Evolutionary conservation across 2,113 vertebrate species (phyloP).

Genomic region (Rhineura floridana): DNA sequence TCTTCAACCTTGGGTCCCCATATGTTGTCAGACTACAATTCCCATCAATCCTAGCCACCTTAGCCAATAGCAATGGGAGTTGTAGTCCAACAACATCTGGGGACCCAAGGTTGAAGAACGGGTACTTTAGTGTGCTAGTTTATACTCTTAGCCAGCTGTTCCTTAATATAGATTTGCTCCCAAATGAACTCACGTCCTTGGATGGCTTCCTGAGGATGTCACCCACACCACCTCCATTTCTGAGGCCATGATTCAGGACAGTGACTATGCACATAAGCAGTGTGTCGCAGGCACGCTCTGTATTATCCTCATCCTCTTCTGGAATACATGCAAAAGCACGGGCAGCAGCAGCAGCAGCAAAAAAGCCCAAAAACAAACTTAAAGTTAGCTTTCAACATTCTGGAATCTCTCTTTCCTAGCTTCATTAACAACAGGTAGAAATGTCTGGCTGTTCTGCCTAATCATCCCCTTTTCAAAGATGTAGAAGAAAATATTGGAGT

Average conservation of each 20-base stretch:
- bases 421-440: too few relatives aligned
- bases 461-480: not conserved
- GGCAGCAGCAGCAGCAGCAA: not conserved
- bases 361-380: too few relatives aligned
- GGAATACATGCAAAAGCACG: not conserved
- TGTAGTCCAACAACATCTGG: too few relatives aligned
- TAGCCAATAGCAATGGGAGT: too few relatives aligned
- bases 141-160: not conserved
- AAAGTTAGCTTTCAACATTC: not conserved
- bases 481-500: not conserved
- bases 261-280: slow-evolving; percentile 86
- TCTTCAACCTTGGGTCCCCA: too few relatives aligned
- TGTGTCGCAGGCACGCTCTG: slow-evolving; percentile 82
- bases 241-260: slow-evolving; percentile 83
- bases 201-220: slow-evolving; percentile 85
- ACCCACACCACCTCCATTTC: slow-evolving; percentile 83
- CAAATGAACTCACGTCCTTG: slow-evolving; percentile 77
- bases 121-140: not conserved
- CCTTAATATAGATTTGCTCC: not conserved
- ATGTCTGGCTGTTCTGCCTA: not conserved
- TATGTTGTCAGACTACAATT: too few relatives aligned
- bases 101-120: too few relatives aligned
- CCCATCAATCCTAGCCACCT: too few relatives aligned
- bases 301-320: slow-evolving; percentile 71
- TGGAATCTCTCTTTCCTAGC: not conserved